Base-by-base conservation (phyloP, 1,140 invertebrate species). In the Solenopsis invicta region DNA sequence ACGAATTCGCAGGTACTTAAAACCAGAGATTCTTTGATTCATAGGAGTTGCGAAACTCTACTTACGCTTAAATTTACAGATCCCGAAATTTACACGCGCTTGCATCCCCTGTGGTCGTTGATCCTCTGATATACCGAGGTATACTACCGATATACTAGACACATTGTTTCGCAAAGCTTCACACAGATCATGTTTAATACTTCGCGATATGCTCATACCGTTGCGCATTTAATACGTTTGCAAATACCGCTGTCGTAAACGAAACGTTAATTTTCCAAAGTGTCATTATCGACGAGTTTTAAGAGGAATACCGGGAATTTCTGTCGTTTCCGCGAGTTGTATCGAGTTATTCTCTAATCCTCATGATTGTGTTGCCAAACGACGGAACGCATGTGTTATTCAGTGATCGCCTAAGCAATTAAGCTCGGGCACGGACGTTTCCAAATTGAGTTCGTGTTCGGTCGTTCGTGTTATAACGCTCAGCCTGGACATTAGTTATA, bases 361-460 rank as follows among this genome's bases (percentile, higher is more conserved):
- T 50, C 74, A 87, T 77, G 69, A 87, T 85, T 74, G 80, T 84
- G 52, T 69, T 81, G 62, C 75, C 74, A 81, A 84, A 82, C 67
- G 85, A 87, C 85, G 80, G 82, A 71, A 87, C 86, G 85, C 87
- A 89, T 89, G 88, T 88, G 86, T 89, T 89, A 89, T 89, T 88
- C 86, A 89, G 87, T 88, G 88, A 89, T 89, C 88, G 71, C 88
- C 88, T 88, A 88, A 88, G 87, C 86, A 88, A 89, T 89, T 89
- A 89, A 85, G 87, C 76, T 80, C 50, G 50, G 69, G 82, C 61
- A 76, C 45, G 82, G 48, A 87, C 82, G 81, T 87, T 87, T 76
- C 86, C 87, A 62, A 85, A 85, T 85, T 77, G 82, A 85, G 82
- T 78, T 78, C 74, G 61, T 78, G 75, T 67, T 78, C 82, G 48